Evolutionary conservation across 2,888 invertebrate species (phyloP), one percentile per base, ranked within the genome.

Genomic region (Eilema griseolum): DNA sequence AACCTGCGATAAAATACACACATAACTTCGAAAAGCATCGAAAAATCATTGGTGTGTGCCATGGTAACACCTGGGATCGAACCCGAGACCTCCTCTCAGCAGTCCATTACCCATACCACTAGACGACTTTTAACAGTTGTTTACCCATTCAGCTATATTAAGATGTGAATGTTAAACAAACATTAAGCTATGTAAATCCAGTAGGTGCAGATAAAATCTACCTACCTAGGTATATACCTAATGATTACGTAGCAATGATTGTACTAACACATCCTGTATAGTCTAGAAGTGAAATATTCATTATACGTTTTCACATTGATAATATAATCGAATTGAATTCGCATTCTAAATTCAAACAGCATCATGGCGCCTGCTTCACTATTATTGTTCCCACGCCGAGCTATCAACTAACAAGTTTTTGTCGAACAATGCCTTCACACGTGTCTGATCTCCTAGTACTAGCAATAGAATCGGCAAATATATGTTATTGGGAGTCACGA

Each of bases 341-440:
- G 71, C 77, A 81, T 83, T 77, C 82, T 75, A 59, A 63, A 61
- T 71, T 73, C 74, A 73, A 61, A 57, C 12, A 26, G 56, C 61
- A 66, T n/a, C 65, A 67, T 56, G 56, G 65, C 61, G 61, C 61
- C 63, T 71, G 66, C 52, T 70, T 77, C 66, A 72, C 74, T 83
- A 74, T 81, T 79, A 76, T 64, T 65, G 77, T 82, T 82, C 83
- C 73, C 82, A 82, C 83, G 77, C 72, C 62, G 12, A 56, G 67
- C 73, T 65, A 72, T 69, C 79, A 61, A 71, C 56, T 77, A 74
- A 71, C 79, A 59, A 70, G 60, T 83, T 82, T 77, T 82, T 74
- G 72, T 73, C 61, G 65, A 76, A 81, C 77, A 77, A 79, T 74
- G 68, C 76, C 77, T 83, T 81, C 82, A 83, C 82, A 77, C 77